Evolutionary conservation across 1,140 invertebrate genomes (phyloP).

Genomic region (Artemia franciscana): DNA sequence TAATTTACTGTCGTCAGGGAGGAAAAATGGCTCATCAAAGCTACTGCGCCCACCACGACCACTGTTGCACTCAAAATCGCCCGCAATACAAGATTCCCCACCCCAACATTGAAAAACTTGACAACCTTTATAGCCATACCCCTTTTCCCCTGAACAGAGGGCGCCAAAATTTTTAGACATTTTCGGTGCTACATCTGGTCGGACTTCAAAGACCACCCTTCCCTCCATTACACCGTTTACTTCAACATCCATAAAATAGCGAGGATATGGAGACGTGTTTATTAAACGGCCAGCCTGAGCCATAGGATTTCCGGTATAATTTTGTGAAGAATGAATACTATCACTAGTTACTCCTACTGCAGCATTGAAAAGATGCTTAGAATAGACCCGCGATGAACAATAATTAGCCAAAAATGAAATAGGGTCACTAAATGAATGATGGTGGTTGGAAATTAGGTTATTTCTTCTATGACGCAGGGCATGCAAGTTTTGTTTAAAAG

Average conservation of each 20-base stretch:
- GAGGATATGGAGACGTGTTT: constrained; percentile 25
- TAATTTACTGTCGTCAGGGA: constrained; percentile 55
- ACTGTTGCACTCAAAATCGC: constrained; percentile 56
- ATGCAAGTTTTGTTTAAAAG: constrained; percentile 35
- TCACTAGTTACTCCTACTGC: constrained; percentile 25
- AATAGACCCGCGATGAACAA: constrained; percentile 44
- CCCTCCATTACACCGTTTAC: constrained; percentile 41
- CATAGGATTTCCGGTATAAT: constrained; percentile 7
- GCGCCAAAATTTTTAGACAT: constrained; percentile 73
- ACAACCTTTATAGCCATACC: constrained; percentile 38
- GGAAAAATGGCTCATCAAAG: constrained; percentile 47
- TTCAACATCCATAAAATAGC: constrained; percentile 52
- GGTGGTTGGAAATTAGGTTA: constrained; percentile 4
- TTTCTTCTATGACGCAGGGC: constrained; percentile 30
- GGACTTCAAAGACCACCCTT: constrained; percentile 54
- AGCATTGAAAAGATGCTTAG: constrained; percentile 32
- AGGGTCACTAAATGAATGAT: constrained; percentile 23
- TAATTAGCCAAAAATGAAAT: constrained; percentile 45
- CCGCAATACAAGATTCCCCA: constrained; percentile 47
- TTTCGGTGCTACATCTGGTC: constrained; percentile 58
- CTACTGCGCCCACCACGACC: constrained; percentile 50
- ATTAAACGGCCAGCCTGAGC: constrained; percentile 17
- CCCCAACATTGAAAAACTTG: constrained; percentile 55
- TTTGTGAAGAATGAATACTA: constrained; percentile 14
- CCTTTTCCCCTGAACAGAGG: constrained; percentile 49